Conservation (phyloP, 2,888 invertebrate species). For the Rhagium mordax region DNA sequence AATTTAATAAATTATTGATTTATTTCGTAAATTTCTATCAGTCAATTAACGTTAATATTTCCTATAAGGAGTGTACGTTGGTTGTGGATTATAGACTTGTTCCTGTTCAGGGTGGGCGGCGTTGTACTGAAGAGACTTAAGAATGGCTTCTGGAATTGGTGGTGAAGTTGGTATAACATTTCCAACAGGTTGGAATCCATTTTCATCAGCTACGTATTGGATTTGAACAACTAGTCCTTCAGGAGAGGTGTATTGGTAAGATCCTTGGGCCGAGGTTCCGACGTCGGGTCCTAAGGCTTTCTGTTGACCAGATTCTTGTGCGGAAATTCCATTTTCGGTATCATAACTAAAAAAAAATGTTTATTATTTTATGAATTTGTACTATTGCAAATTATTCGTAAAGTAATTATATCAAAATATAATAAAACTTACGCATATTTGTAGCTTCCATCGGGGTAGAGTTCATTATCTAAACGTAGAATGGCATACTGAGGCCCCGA, state of each 20-base stretch:
- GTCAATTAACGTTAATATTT: not conserved
- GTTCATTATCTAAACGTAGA: conserved; percentile 67
- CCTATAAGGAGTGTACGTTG: not conserved
- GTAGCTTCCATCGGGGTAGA: conserved; percentile 71
- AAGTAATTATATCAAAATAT: too few species aligned
- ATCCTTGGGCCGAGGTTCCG: conserved; percentile 61
- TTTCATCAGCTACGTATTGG: conserved; percentile 60
- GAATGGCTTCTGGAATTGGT: conserved; percentile 80
- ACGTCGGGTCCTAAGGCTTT: conserved; percentile 17
- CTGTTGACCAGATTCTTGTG: conserved; percentile 2
- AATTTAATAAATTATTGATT: not conserved
- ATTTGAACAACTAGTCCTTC: conserved; percentile 57
- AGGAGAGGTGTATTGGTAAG: conserved; percentile 61
- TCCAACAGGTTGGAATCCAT: conserved; percentile 61
- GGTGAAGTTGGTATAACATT: conserved; percentile 71
- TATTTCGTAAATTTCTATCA: not conserved
- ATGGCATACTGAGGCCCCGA: conserved; percentile 58
- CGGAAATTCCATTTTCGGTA: conserved; percentile 20
- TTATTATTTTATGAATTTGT: too few species aligned
- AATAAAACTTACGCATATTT: conserved; percentile 71
- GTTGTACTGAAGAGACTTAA: conserved; percentile 75
- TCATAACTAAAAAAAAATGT: conserved; percentile 64
- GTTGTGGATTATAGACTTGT: not conserved
- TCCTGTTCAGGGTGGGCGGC: conserved; percentile 40
- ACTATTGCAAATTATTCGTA: too few species aligned